These are phyloP conservation scores for Phenacoccus solenopsis DNA, from an alignment of 1,140 invertebrate genomes.

Conservation along the genomic window DNA sequence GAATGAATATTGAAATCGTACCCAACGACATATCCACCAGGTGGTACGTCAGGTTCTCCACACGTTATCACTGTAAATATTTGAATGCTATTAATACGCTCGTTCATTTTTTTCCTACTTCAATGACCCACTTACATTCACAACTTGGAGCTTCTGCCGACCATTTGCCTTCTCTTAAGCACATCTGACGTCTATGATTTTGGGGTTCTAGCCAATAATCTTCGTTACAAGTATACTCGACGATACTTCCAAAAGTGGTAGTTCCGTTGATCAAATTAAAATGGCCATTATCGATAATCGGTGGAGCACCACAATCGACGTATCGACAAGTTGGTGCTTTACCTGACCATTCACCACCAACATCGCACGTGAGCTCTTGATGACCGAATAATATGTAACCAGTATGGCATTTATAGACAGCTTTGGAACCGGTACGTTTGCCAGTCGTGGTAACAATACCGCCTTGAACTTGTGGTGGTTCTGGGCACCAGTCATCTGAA, in stretches of 20 bases:
- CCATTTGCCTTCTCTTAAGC: constrained; percentile 74
- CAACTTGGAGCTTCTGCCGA: constrained; percentile 69
- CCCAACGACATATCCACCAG: constrained; percentile 68
- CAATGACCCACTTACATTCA: constrained; percentile 47
- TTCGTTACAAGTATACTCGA: constrained; percentile 61
- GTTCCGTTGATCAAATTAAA: constrained; percentile 59
- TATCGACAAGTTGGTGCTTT: constrained; percentile 67
- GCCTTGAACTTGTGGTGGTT: constrained; percentile 57
- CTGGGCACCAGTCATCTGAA: constrained; percentile 67
- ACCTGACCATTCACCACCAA: constrained; percentile 69
- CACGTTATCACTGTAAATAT: constrained; percentile 64
- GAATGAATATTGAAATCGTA: constrained; percentile 78
- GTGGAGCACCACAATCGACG: constrained; percentile 74
- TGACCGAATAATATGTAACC: constrained; percentile 75
- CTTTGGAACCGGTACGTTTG: constrained; percentile 57
- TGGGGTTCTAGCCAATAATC: constrained; percentile 72
- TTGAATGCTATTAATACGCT: constrained; percentile 12
- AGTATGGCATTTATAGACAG: constrained; percentile 63
- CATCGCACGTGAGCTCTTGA: constrained; percentile 60
- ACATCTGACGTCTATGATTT: constrained; percentile 44
- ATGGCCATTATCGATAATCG: constrained; percentile 58
- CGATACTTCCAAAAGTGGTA: constrained; percentile 61
- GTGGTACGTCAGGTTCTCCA: constrained; percentile 69
- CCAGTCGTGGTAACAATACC: constrained; percentile 54
- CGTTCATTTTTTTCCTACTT: background rate